These are phyloP conservation scores for Carassius carassius DNA, from an alignment of 2,113 vertebrate species.

Conservation along the genomic window DNA sequence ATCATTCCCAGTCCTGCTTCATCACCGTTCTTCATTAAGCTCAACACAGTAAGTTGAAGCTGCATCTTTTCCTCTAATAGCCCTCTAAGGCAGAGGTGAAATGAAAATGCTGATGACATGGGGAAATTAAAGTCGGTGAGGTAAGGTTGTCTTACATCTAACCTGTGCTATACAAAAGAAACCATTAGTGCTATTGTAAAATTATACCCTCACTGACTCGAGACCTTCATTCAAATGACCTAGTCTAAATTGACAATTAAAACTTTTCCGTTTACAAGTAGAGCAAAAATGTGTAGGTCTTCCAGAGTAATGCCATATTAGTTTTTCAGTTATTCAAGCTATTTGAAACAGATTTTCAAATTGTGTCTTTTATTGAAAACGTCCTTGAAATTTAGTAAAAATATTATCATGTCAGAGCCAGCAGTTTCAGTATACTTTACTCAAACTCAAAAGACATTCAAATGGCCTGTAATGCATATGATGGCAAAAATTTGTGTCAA, in stretches of 20 bases:
- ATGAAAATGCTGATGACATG: conserved; percentile 22
- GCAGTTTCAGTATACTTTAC: background rate
- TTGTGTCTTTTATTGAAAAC: background rate
- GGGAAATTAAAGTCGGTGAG: conserved; percentile 18
- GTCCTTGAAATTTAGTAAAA: background rate
- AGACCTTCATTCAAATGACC: background rate
- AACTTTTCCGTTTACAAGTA: background rate
- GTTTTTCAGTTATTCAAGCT: background rate
- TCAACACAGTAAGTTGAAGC: conserved; percentile 1
- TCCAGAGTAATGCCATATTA: background rate
- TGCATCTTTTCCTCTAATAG: conserved; percentile 13
- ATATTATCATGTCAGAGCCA: background rate
- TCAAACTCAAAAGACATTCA: background rate
- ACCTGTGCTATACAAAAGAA: conserved; percentile 19
- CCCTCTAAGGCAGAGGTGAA: conserved; percentile 9
- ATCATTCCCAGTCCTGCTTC: conserved; percentile 34
- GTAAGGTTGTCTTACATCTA: conserved; percentile 20
- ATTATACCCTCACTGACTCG: background rate
- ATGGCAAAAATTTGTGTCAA: background rate
- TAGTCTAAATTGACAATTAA: background rate
- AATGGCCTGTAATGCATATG: background rate
- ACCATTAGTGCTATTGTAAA: conserved; percentile 11
- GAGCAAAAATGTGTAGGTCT: background rate
- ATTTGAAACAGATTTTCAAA: background rate
- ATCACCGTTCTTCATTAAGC: conserved; percentile 1